Evolutionary conservation across 2,797 vertebrate species (phyloP).

Genomic region (Scolopax rusticola): DNA sequence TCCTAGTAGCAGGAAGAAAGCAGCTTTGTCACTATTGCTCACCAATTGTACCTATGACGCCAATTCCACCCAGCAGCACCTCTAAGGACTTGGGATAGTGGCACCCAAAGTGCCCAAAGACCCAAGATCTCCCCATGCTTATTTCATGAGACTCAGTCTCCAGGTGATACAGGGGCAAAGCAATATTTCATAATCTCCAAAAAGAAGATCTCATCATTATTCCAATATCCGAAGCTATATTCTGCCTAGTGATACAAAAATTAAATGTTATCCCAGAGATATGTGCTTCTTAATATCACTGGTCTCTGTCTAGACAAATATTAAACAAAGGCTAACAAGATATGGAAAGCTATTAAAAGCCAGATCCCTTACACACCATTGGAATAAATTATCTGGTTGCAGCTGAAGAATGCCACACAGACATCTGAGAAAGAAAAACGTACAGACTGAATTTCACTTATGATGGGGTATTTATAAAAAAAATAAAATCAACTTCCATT

Average conservation of each 20-base stretch:
- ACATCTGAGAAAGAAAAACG: not conserved
- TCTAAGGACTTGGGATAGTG: not conserved
- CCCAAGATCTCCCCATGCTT: not conserved
- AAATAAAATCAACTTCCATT: not conserved
- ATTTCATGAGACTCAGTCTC: not conserved
- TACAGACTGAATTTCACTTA: not conserved
- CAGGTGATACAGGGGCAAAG: not conserved
- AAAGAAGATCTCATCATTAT: not conserved
- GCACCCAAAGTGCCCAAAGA: not conserved
- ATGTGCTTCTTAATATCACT: not conserved
- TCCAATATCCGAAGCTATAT: not conserved
- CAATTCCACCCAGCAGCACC: not conserved
- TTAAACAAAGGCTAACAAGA: not conserved
- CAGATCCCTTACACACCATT: not conserved
- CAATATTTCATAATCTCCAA: not conserved
- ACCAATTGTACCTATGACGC: not conserved
- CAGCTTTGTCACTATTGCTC: not conserved
- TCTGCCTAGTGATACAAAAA: not conserved
- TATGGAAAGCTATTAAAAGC: not conserved
- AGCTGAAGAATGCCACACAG: not conserved
- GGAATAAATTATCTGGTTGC: not conserved
- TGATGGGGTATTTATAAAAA: not conserved
- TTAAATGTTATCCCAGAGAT: not conserved
- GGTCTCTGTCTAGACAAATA: not conserved
- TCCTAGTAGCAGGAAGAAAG: not conserved